Evolutionary conservation across 2,888 invertebrate species (phyloP).

Genomic region (Ennomos erosarius): DNA sequence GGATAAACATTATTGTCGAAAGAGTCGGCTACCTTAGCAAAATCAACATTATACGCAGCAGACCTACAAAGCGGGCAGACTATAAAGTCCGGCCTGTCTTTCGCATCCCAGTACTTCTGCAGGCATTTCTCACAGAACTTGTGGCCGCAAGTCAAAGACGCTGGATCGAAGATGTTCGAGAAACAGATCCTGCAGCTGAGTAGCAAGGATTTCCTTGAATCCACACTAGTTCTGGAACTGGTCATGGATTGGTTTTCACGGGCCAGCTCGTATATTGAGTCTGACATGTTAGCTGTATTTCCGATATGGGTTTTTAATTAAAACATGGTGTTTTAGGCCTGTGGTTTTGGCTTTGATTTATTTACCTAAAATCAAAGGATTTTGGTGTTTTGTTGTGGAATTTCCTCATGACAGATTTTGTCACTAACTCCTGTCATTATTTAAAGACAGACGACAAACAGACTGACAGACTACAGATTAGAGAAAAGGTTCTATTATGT

Average conservation of each 20-base stretch:
- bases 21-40: slow-evolving; percentile 58
- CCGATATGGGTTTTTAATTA: slow-evolving; percentile 14
- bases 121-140: slow-evolving; percentile 66
- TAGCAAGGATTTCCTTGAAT: slow-evolving; percentile 41
- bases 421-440: too few relatives aligned
- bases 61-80: slow-evolving; percentile 67
- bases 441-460: too few relatives aligned
- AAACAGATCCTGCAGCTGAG: slow-evolving; percentile 67
- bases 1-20: not conserved
- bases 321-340: slow-evolving; percentile 16
- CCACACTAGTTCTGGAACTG: slow-evolving; percentile 42
- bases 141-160: slow-evolving; percentile 64
- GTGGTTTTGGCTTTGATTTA: slow-evolving; percentile 8
- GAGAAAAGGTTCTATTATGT: too few relatives aligned
- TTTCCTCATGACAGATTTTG: too few relatives aligned
- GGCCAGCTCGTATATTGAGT: slow-evolving; percentile 34
- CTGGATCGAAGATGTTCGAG: slow-evolving; percentile 56
- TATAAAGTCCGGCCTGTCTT: slow-evolving; percentile 56
- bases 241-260: slow-evolving; percentile 24
- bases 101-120: slow-evolving; percentile 57
- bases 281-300: slow-evolving; percentile 33
- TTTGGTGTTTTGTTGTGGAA: too few relatives aligned
- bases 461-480: too few relatives aligned
- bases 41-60: slow-evolving; percentile 50
- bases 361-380: not conserved